A percentile compares a stretch with the other conserved stretches of the same genome.
These are phyloP conservation scores for Caradrina clavipalpis DNA, from an alignment of 2,888 invertebrate species.

Conservation along the genomic window DNA sequence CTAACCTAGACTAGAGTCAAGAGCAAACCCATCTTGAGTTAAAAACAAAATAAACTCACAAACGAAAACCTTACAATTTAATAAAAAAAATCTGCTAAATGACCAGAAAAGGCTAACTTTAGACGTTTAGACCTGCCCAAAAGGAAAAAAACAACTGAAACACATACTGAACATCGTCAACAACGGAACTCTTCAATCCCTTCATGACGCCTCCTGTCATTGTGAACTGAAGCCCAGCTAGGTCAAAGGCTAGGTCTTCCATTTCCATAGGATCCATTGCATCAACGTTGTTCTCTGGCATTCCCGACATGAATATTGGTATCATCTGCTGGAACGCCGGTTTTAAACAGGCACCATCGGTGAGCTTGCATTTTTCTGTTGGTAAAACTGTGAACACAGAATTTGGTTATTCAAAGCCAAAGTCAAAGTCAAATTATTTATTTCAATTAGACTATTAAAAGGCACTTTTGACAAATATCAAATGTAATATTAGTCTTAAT, in stretches of 20 bases:
- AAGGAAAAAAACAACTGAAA: neutral
- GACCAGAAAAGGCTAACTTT: too few species aligned
- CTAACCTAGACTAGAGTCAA: too few species aligned
- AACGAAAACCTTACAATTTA: too few species aligned
- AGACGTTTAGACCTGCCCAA: too few species aligned
- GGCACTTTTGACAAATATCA: too few species aligned
- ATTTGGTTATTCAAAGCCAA: neutral
- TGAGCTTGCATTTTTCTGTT: constrained; percentile 57
- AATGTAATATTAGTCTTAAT: too few species aligned
- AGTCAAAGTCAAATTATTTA: too few species aligned
- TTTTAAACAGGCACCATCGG: constrained; percentile 61
- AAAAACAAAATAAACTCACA: too few species aligned
- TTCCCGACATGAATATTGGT: constrained; percentile 65
- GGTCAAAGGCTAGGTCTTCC: constrained; percentile 62
- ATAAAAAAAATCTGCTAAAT: too few species aligned
- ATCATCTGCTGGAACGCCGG: constrained; percentile 62
- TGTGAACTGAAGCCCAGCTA: constrained; percentile 69
- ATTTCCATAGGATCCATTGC: constrained; percentile 68
- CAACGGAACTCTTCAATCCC: constrained; percentile 52
- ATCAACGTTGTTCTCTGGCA: constrained; percentile 65
- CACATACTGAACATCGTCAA: constrained; percentile 57
- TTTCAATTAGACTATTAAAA: too few species aligned
- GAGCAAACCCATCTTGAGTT: too few species aligned
- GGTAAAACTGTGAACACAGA: constrained; percentile 47
- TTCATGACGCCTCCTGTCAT: constrained; percentile 61